These are phyloP conservation scores for Pantelozetes paolii DNA, from an alignment of 2,888 invertebrate genomes.

Conservation along the genomic window DNA sequence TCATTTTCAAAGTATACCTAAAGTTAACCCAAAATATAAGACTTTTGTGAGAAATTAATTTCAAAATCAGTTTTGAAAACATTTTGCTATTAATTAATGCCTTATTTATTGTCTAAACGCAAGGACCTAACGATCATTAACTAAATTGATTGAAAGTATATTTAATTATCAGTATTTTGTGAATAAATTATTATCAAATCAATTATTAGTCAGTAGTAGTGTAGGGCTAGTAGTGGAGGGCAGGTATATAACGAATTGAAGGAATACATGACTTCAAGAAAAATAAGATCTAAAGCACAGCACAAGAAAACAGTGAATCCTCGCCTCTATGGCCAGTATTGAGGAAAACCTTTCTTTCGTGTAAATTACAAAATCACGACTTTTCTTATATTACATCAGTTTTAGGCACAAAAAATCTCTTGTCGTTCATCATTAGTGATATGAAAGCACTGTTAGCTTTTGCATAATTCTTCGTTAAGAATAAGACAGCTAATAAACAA, in stretches of 20 bases:
- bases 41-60: slow-evolving; percentile 1
- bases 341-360: background rate
- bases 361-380: slow-evolving; percentile 35
- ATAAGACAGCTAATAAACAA: background rate
- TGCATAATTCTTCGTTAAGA: background rate
- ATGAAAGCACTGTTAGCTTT: background rate
- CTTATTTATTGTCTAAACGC: background rate
- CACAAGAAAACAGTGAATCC: background rate
- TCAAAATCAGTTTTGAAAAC: slow-evolving; percentile 9
- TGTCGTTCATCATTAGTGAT: slow-evolving; percentile 18
- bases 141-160: slow-evolving; percentile 22
- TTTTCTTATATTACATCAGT: background rate
- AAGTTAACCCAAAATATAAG: too few relatives aligned
- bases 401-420: background rate
- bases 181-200: slow-evolving; percentile 25
- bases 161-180: slow-evolving; percentile 3
- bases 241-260: background rate
- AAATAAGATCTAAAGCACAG: background rate
- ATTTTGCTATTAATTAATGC: slow-evolving; percentile 17
- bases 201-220: slow-evolving; percentile 12
- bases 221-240: too few relatives aligned
- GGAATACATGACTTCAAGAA: background rate
- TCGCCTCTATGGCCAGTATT: background rate
- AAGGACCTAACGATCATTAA: slow-evolving; percentile 15
- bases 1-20: too few relatives aligned